Conservation (phyloP, 2,113 vertebrate species). For the Recurvirostra avosetta region DNA sequence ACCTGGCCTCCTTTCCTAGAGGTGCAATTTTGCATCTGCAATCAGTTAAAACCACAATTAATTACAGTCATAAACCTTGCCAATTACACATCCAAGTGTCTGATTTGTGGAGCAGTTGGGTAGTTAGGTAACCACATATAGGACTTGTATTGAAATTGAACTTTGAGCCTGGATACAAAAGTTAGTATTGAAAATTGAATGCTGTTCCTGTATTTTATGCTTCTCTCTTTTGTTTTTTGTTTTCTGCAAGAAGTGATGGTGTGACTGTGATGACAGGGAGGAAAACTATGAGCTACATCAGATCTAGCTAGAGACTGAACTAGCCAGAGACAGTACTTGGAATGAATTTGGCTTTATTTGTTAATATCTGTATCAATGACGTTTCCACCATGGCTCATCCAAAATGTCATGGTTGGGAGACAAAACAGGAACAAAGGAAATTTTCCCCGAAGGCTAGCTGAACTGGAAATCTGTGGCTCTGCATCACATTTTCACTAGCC, state of each 20-base stretch:
- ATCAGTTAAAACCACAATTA: constrained; percentile 52
- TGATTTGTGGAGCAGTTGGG: constrained; percentile 22
- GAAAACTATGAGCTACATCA: background rate
- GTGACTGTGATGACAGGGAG: background rate
- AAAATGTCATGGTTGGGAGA: constrained; percentile 56
- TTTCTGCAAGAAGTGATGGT: background rate
- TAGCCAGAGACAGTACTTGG: background rate
- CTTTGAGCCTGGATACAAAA: background rate
- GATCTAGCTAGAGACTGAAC: background rate
- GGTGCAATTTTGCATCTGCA: constrained; percentile 53
- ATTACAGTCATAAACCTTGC: constrained; percentile 22
- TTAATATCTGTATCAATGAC: constrained; percentile 50
- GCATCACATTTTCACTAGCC: constrained; percentile 58
- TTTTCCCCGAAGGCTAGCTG: constrained; percentile 67
- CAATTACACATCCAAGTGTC: constrained; percentile 28
- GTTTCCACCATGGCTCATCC: constrained; percentile 70
- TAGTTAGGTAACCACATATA: constrained; percentile 9
- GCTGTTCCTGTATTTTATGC: background rate
- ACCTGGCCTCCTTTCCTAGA: constrained; percentile 40
- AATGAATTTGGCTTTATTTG: constrained; percentile 30
- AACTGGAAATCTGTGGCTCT: constrained; percentile 65
- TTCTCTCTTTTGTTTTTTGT: background rate
- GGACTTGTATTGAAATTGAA: background rate
- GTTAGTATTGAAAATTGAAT: background rate
- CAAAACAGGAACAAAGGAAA: constrained; percentile 75